Evolutionary conservation across 2,797 vertebrate genomes (phyloP).

Genomic region (Sternotherus odoratus): DNA sequence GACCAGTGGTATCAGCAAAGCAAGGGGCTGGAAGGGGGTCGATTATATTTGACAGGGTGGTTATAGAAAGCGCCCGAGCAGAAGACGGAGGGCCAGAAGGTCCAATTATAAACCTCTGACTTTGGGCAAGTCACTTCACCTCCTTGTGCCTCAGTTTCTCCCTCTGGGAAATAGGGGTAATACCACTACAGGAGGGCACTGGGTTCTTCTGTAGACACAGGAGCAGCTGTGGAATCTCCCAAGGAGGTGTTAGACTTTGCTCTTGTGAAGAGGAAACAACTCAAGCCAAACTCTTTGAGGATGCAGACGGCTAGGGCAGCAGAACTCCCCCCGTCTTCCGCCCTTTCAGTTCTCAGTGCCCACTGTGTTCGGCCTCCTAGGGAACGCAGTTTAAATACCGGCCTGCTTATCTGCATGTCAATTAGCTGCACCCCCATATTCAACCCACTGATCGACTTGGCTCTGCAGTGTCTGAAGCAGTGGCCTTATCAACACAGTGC

Average conservation of each 20-base stretch:
- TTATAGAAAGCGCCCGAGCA: not conserved
- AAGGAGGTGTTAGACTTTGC: not conserved
- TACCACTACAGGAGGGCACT: not conserved
- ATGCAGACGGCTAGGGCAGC: no score
- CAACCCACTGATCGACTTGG: not conserved
- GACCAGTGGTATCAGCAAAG: not conserved
- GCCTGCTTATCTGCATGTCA: not conserved
- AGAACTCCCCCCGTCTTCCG: not conserved
- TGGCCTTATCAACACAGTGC: no score
- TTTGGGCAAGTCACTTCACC: not conserved
- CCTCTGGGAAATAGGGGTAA: not conserved
- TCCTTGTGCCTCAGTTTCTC: not conserved
- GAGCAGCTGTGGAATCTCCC: not conserved
- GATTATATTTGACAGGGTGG: not conserved
- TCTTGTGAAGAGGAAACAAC: not conserved
- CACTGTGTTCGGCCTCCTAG: not conserved
- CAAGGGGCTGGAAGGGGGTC: not conserved
- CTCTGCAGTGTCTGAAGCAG: not conserved
- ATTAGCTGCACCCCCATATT: not conserved
- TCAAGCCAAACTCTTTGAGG: not conserved
- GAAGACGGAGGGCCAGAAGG: not conserved
- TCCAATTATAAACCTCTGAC: not conserved
- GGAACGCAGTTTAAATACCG: not conserved
- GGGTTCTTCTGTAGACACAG: not conserved
- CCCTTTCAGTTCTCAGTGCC: not conserved